phyloP scores from a whole-genome alignment of 1,140 invertebrate species.

The Agraylea sexmaculata region DNA sequence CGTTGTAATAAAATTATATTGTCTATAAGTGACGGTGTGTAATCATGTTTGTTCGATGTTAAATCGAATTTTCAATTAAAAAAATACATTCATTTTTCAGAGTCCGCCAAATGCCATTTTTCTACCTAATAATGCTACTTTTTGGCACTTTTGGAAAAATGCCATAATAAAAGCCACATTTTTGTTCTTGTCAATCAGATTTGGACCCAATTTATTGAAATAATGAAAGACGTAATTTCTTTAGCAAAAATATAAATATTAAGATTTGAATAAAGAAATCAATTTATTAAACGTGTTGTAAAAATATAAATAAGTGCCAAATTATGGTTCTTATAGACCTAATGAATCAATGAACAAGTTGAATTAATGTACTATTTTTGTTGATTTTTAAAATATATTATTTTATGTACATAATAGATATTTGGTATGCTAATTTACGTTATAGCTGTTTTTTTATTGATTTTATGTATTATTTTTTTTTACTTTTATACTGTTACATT shows the following conservation, averaged over 20 bases:
- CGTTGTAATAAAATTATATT: no score
- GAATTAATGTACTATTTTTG: not conserved
- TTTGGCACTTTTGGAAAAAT: no score
- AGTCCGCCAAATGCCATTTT: no score
- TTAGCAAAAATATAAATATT: not conserved
- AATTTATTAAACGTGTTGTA: conserved; percentile 2
- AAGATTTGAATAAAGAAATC: conserved; percentile 4
- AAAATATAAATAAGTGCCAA: not conserved
- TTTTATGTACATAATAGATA: not conserved
- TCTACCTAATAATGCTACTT: no score
- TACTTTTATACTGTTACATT: not conserved
- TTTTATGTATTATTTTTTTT: not conserved
- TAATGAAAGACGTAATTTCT: not conserved
- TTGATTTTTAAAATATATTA: not conserved
- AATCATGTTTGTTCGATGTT: no score
- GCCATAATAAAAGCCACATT: no score
- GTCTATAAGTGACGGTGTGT: no score
- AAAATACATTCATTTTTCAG: no score
- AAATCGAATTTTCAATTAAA: no score
- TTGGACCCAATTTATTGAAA: not conserved
- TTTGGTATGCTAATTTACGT: not conserved
- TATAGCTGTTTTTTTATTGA: not conserved
- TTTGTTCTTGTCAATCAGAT: not conserved
- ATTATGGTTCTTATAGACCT: not conserved
- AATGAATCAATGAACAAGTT: conserved; percentile 3